phyloP scores from a whole-genome alignment of 2,113 vertebrate species.

The Narcine bancroftii region DNA sequence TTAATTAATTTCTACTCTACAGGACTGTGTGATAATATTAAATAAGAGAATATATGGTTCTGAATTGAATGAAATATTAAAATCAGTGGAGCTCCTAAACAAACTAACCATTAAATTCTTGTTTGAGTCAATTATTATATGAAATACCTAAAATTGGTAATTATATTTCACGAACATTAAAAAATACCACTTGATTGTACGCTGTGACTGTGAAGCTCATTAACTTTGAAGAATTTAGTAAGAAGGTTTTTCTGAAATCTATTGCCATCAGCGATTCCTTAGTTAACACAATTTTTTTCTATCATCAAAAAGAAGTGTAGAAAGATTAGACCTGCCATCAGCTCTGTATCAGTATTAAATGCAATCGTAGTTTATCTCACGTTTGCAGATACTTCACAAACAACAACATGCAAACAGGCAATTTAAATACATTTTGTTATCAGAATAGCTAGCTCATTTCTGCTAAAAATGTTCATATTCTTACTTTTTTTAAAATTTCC shows the following conservation, averaged over 20 bases:
- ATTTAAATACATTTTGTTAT: not conserved
- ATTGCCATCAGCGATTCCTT: constrained; percentile 52
- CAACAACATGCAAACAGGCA: not conserved
- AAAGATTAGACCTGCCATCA: not conserved
- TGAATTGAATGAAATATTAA: not conserved
- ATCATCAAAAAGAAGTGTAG: not conserved
- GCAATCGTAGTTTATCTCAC: not conserved
- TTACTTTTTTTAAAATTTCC: not conserved
- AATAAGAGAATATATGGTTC: not conserved
- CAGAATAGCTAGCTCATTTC: not conserved
- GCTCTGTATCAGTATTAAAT: not conserved
- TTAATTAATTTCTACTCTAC: not conserved
- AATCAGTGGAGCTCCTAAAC: not conserved
- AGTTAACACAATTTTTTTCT: constrained; percentile 69
- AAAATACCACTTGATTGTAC: constrained; percentile 72
- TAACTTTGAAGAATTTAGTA: constrained; percentile 64
- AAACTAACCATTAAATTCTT: not conserved
- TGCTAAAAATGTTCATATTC: not conserved
- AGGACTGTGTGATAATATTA: not conserved
- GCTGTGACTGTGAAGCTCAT: constrained; percentile 78
- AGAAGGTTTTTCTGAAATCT: constrained; percentile 52
- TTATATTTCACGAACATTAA: not conserved
- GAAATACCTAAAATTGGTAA: not conserved
- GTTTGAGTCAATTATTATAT: too few relatives aligned
- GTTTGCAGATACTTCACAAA: too few relatives aligned